Conservation (phyloP, 1,140 invertebrate species). For the Orius laevigatus region DNA sequence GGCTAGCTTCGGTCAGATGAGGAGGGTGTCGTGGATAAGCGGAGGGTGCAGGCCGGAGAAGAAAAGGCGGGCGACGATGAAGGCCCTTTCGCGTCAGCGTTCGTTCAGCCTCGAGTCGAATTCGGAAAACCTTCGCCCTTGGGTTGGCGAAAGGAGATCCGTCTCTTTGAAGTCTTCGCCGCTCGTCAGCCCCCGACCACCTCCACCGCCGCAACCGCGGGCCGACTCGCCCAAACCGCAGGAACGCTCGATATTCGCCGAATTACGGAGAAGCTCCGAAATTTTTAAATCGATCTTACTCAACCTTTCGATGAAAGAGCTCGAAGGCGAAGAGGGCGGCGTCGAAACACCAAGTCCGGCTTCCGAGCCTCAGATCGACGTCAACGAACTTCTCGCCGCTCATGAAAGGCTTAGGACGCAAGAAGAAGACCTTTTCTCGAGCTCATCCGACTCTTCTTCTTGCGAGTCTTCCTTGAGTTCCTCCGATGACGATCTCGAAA, state of each 20-base stretch:
- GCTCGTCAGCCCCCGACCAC: slow-evolving; percentile 18
- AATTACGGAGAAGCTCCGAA: slow-evolving; percentile 28
- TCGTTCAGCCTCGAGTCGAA: slow-evolving; percentile 29
- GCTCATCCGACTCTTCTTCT: slow-evolving; percentile 18
- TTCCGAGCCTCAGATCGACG: slow-evolving; percentile 19
- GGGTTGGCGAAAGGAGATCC: slow-evolving; percentile 22
- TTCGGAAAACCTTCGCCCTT: slow-evolving; percentile 19
- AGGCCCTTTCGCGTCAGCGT: slow-evolving; percentile 26
- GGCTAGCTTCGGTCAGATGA: slow-evolving; percentile 4
- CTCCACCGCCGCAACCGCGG: slow-evolving; percentile 10
- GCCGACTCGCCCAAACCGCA: slow-evolving; percentile 20
- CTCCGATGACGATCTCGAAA: slow-evolving; percentile 16
- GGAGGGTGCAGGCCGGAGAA: slow-evolving; percentile 16
- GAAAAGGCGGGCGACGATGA: slow-evolving; percentile 22
- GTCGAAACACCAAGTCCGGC: slow-evolving; percentile 6
- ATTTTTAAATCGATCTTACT: slow-evolving; percentile 29
- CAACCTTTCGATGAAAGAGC: slow-evolving; percentile 27
- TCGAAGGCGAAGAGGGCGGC: slow-evolving; percentile 13
- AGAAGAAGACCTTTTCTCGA: slow-evolving; percentile 16
- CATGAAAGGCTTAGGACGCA: slow-evolving; percentile 24
- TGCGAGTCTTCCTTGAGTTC: slow-evolving; percentile 16
- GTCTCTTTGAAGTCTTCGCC: slow-evolving; percentile 27
- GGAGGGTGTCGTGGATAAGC: slow-evolving; percentile 25
- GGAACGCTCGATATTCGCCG: slow-evolving; percentile 27
- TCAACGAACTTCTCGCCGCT: slow-evolving; percentile 26